Percentiles rank a stretch among this genome's conserved stretches.
Conservation (phyloP, 2,113 vertebrate genomes). For the Anhinga rufa region DNA sequence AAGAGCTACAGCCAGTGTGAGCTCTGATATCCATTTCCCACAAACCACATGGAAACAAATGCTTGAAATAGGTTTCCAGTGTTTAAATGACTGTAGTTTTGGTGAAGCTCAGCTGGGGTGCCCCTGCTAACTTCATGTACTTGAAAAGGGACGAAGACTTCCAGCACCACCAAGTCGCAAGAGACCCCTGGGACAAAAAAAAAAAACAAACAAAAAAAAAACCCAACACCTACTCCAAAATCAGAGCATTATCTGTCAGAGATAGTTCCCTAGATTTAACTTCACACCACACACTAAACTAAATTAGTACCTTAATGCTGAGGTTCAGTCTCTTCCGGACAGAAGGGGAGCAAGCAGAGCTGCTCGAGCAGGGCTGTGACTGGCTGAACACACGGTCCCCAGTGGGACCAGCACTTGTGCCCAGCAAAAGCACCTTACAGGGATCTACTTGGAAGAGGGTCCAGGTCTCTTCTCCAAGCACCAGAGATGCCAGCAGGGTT, state of each 20-base stretch:
- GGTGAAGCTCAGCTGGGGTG: neutral
- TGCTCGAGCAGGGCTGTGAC: neutral
- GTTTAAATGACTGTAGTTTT: neutral
- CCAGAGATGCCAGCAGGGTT: neutral
- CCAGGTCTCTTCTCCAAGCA: neutral
- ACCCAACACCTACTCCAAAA: neutral
- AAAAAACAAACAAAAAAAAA: no score
- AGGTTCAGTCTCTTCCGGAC: neutral
- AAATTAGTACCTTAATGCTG: neutral
- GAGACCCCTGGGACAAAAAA: neutral
- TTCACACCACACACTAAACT: neutral
- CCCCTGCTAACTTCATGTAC: neutral
- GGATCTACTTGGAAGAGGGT: neutral
- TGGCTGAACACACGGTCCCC: neutral
- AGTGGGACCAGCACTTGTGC: fast-evolving
- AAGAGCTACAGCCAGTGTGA: neutral
- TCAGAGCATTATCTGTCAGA: neutral
- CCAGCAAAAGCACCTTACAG: neutral
- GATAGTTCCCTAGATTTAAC: neutral
- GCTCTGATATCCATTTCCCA: neutral
- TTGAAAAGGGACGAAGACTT: neutral
- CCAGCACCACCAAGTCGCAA: neutral
- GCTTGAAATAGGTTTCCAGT: neutral
- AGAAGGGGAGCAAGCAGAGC: neutral
- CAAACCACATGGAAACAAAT: neutral